Evolutionary conservation across 2,797 vertebrate species (phyloP).

Genomic region (Helostoma temminkii): DNA sequence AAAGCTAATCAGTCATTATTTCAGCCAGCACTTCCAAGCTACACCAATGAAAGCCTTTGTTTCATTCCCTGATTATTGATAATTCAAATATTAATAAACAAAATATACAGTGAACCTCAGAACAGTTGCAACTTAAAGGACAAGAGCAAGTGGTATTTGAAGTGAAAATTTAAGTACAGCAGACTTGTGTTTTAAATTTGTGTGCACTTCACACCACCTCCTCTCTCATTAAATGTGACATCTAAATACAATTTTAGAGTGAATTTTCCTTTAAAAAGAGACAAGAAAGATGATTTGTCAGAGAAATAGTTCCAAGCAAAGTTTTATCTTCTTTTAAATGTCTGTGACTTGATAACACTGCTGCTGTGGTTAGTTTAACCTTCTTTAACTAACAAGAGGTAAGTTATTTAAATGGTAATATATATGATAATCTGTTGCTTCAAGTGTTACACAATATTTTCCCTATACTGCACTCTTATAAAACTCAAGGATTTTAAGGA

Average conservation of each 20-base stretch:
- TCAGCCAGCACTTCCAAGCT: too few relatives aligned
- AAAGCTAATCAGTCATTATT: too few relatives aligned
- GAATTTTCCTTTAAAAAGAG: constrained; percentile 26
- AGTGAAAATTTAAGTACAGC: too few relatives aligned
- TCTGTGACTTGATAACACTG: neutral
- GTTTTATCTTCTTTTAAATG: neutral
- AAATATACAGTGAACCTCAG: too few relatives aligned
- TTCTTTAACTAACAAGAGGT: constrained; percentile 55
- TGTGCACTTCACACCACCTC: neutral
- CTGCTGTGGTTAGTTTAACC: constrained; percentile 25
- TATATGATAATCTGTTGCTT: neutral
- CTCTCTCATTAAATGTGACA: neutral
- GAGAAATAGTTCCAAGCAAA: constrained; percentile 34
- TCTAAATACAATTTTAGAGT: constrained; percentile 3
- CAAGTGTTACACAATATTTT: too few relatives aligned
- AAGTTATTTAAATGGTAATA: constrained; percentile 47
- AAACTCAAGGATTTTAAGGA: neutral
- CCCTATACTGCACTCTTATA: too few relatives aligned
- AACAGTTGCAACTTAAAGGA: too few relatives aligned
- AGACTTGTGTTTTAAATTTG: neutral
- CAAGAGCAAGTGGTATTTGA: too few relatives aligned
- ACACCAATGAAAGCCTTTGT: too few relatives aligned
- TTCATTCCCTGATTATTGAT: too few relatives aligned
- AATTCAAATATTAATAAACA: too few relatives aligned
- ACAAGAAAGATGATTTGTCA: neutral